Evolutionary conservation across 2,797 vertebrate species (phyloP).

Genomic region (Sus cebifrons): DNA sequence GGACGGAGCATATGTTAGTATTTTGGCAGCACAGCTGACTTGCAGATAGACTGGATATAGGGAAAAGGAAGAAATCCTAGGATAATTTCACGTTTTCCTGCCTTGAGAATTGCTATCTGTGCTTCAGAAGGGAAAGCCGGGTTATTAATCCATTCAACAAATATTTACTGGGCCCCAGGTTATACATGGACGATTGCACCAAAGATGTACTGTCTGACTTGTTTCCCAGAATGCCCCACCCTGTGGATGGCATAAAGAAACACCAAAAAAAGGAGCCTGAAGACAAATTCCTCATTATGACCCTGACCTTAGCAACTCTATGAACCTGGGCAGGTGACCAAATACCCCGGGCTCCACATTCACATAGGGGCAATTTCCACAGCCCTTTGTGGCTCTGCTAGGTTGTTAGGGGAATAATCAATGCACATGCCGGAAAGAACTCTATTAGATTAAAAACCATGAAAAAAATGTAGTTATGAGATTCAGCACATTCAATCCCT

Average conservation of each 20-base stretch:
- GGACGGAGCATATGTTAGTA: background rate
- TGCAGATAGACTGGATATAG: background rate
- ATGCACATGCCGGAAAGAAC: background rate
- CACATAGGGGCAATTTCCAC: background rate
- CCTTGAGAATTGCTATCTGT: constrained; percentile 46
- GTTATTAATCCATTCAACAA: constrained; percentile 29
- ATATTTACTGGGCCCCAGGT: background rate
- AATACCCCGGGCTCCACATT: background rate
- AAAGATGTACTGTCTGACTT: constrained; percentile 5
- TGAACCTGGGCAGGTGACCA: background rate
- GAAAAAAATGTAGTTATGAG: background rate
- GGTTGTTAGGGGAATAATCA: background rate
- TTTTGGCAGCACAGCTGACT: background rate
- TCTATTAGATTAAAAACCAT: background rate
- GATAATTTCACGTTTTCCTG: background rate
- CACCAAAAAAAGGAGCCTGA: background rate
- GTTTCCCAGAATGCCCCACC: constrained; percentile 1
- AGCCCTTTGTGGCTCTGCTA: background rate
- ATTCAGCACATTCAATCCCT: constrained; percentile 49
- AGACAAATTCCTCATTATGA: background rate
- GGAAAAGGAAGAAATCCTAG: background rate
- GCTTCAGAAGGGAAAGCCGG: constrained; percentile 22
- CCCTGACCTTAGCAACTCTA: background rate
- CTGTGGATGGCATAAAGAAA: background rate
- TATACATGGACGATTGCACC: background rate